These are phyloP conservation scores for Pterocles orientalis DNA, from an alignment of 2,113 vertebrate genomes.

Conservation along the genomic window DNA sequence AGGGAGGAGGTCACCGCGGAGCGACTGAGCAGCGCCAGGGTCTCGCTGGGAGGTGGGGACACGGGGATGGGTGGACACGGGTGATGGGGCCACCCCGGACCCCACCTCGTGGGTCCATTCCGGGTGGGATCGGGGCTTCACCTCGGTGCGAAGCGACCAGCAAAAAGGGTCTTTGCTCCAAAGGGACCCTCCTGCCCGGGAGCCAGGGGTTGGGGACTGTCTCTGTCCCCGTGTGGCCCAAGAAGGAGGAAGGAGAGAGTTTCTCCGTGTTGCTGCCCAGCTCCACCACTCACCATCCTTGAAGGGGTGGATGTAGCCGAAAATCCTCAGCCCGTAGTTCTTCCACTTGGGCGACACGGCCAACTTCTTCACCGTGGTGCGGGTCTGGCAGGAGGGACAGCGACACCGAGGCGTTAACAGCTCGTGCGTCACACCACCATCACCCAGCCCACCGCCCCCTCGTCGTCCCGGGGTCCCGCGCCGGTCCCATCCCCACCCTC, in stretches of 20 bases:
- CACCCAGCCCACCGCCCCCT: background rate
- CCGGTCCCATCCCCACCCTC: background rate
- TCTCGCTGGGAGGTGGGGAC: fast-evolving
- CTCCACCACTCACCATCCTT: slow-evolving; percentile 85
- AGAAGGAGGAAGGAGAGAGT: background rate
- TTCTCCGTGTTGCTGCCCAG: fast-evolving
- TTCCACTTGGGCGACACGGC: slow-evolving; percentile 98
- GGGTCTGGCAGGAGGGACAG: slow-evolving; percentile 74
- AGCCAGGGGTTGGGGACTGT: background rate
- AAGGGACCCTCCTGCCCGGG: background rate
- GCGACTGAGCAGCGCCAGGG: background rate
- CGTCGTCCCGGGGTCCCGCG: fast-evolving
- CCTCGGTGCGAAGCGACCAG: background rate
- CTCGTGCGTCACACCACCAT: background rate
- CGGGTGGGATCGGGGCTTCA: background rate
- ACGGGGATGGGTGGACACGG: fast-evolving
- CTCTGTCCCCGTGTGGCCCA: fast-evolving
- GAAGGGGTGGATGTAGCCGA: slow-evolving; percentile 95
- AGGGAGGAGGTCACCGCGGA: background rate
- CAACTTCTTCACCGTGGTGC: slow-evolving; percentile 92
- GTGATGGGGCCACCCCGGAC: fast-evolving
- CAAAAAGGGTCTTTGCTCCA: background rate
- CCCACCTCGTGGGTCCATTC: fast-evolving
- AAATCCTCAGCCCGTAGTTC: slow-evolving; percentile 95
- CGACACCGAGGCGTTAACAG: fast-evolving